Percentiles rank a stretch among this genome's conserved stretches.
Evolutionary conservation across 2,888 invertebrate species (phyloP).

Genomic region (Orthosia gothica): DNA sequence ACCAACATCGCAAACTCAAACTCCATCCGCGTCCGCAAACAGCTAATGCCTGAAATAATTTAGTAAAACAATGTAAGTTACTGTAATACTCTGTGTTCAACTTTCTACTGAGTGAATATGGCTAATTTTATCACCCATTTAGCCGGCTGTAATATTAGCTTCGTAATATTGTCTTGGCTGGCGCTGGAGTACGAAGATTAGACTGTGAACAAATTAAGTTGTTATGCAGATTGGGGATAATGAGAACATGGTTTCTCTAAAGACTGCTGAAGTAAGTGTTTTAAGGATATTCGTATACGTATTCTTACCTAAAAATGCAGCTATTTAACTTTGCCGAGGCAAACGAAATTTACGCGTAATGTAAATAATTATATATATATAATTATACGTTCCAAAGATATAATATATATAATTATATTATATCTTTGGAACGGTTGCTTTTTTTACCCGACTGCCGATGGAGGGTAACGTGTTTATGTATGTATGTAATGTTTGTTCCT

Average conservation of each 20-base stretch:
- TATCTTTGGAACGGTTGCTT: no score
- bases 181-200: slow-evolving; percentile 21
- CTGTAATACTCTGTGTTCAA: slow-evolving; percentile 22
- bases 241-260: neutral
- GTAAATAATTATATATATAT: no score
- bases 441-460: no score
- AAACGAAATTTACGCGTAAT: no score
- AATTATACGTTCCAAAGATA: no score
- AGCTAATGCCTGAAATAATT: slow-evolving; percentile 31
- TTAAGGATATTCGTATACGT: neutral
- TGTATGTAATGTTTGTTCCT: no score
- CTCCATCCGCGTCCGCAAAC: slow-evolving; percentile 21
- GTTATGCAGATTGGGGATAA: slow-evolving; percentile 31
- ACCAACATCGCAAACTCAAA: slow-evolving; percentile 4
- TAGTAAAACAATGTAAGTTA: slow-evolving; percentile 40
- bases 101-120: slow-evolving; percentile 48
- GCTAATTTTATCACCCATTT: slow-evolving; percentile 63
- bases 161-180: slow-evolving; percentile 34
- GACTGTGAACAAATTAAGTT: slow-evolving; percentile 32
- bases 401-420: no score
- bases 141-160: slow-evolving; percentile 54
- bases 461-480: no score
- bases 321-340: no score
- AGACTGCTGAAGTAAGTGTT: neutral
- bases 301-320: neutral